phyloP scores from a whole-genome alignment of 2,797 vertebrate genomes.

The Chelmon rostratus region DNA sequence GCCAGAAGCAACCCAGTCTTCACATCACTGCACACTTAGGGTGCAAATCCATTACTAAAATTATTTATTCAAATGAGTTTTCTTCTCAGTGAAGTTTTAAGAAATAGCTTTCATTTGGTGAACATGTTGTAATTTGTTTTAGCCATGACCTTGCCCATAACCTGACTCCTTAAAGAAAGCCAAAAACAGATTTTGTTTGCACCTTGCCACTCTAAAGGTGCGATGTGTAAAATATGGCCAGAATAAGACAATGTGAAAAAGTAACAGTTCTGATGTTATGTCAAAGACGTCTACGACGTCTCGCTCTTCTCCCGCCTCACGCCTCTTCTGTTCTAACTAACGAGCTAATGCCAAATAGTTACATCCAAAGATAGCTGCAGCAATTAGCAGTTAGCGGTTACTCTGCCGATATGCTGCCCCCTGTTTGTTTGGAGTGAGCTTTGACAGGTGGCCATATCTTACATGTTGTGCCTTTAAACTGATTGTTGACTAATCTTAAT shows the following conservation, averaged over 20 bases:
- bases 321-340: no score
- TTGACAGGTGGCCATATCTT: no score
- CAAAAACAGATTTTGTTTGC: background rate
- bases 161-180: background rate
- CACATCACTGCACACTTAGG: conserved; percentile 8
- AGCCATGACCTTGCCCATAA: conserved; percentile 29
- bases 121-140: conserved; percentile 6
- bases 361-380: no score
- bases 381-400: no score
- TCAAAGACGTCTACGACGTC: no score
- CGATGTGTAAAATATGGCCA: no score
- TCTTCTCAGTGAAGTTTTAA: background rate
- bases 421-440: no score
- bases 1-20: background rate
- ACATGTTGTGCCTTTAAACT: background rate
- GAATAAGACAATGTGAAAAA: no score
- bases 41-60: background rate
- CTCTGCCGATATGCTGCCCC: no score
- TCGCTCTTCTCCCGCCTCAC: no score
- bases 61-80: background rate
- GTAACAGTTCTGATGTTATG: no score
- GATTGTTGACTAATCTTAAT: background rate
- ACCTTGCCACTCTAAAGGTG: background rate
- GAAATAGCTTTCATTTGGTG: background rate
- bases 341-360: no score